A percentile compares a stretch with the other conserved stretches of the same genome.
Evolutionary conservation across 2,888 invertebrate genomes (phyloP).

Genomic region (Gandaritis pyraliata): DNA sequence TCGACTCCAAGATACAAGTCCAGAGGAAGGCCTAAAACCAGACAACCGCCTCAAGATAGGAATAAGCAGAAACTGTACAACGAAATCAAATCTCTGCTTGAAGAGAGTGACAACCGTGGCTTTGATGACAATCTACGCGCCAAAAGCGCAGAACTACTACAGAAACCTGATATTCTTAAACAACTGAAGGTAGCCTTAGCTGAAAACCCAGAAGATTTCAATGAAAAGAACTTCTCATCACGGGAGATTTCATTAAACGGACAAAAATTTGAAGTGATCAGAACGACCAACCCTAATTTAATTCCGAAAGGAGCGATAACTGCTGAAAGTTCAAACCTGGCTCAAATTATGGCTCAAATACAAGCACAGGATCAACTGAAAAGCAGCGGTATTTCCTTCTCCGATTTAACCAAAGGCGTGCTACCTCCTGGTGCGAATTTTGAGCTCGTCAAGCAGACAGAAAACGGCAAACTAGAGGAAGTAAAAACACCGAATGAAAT

Average conservation of each 20-base stretch:
- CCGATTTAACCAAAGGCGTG: constrained; percentile 91
- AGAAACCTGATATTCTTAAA: constrained; percentile 89
- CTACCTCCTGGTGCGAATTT: constrained; percentile 91
- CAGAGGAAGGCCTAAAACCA: constrained; percentile 66
- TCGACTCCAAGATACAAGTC: constrained; percentile 70
- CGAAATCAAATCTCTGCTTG: constrained; percentile 81
- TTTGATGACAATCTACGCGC: constrained; percentile 80
- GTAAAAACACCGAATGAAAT: constrained; percentile 85
- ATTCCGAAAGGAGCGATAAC: constrained; percentile 85
- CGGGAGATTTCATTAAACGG: constrained; percentile 91
- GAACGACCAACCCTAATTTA: constrained; percentile 88
- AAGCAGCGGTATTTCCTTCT: constrained; percentile 88
- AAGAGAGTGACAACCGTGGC: constrained; percentile 84
- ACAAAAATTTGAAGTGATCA: constrained; percentile 89
- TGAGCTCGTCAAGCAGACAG: constrained; percentile 91
- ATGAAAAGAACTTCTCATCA: constrained; percentile 88
- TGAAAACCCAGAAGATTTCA: constrained; percentile 87
- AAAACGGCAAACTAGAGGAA: constrained; percentile 89
- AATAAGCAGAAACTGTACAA: constrained; percentile 84
- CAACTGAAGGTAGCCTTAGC: constrained; percentile 90
- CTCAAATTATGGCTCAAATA: constrained; percentile 70
- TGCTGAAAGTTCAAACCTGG: constrained; percentile 71
- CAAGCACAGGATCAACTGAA: constrained; percentile 67
- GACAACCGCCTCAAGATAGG: constrained; percentile 77
- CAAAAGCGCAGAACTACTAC: constrained; percentile 84